A percentile compares a stretch with the other conserved stretches of the same genome.
Evolutionary conservation across 2,113 vertebrate genomes (phyloP).

Genomic region (Mixornis gularis): DNA sequence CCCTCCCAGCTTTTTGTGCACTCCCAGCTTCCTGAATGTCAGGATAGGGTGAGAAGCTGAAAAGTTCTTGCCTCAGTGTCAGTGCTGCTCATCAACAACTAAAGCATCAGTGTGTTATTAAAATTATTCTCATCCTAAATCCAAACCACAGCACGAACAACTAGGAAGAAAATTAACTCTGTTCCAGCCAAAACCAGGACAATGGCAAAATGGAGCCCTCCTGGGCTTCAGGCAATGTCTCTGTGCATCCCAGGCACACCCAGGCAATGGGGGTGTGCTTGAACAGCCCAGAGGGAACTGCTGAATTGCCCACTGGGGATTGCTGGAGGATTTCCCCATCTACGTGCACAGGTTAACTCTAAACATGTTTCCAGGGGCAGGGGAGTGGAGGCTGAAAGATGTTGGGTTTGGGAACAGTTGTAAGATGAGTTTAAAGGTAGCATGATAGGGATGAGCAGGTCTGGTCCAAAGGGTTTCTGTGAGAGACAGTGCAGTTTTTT

Average conservation of each 20-base stretch:
- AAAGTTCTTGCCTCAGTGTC: not conserved
- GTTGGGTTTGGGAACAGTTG: not conserved
- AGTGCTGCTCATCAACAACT: not conserved
- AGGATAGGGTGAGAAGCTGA: not conserved
- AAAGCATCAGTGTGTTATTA: not conserved
- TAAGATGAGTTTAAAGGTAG: not conserved
- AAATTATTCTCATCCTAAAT: not conserved
- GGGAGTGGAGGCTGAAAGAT: not conserved
- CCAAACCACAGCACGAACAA: not conserved
- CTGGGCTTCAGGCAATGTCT: not conserved
- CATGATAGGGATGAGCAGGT: not conserved
- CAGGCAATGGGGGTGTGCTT: not conserved
- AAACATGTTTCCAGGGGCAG: not conserved
- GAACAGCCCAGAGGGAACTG: not conserved
- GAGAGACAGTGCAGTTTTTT: not conserved
- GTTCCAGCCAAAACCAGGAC: not conserved
- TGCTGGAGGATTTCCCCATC: not conserved
- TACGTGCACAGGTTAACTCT: rapidly evolving
- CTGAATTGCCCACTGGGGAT: rapidly evolving
- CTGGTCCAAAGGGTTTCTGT: not conserved
- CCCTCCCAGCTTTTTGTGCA: not conserved
- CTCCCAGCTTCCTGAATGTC: not conserved
- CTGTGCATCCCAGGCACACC: not conserved
- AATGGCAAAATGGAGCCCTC: not conserved
- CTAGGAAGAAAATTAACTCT: not conserved